Evolutionary conservation across 2,113 vertebrate genomes (phyloP), one percentile per base, ranked within the genome.

Genomic region (Zosterops hypoxanthus): DNA sequence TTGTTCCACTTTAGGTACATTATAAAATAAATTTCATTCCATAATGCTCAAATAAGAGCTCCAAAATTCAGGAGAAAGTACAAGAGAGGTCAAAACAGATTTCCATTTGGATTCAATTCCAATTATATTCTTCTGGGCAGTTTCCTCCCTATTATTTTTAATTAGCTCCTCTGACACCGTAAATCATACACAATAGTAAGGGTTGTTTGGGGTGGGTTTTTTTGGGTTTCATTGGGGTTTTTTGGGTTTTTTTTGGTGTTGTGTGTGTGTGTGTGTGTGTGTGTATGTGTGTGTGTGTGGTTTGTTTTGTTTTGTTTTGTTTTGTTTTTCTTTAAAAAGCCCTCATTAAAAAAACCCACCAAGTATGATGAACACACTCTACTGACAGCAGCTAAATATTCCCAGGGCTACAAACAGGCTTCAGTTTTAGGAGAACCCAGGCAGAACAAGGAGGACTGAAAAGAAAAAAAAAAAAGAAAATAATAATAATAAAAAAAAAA

Each of bases 81-180:
- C 14, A 81, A 80, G 24, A 57, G 33, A 86, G 49, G 21, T 57
- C 60, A 71, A 90, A 89, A 41, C 22, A 82, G 33, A 57, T 46
- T 82, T 87, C 23, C 66, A 79, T 95, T 91, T 87, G 73, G 41
- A 92, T 87, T 80, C 39, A 65, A 69, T 73, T 87, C 73, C 59
- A 91, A 16, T 92, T 87, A 68, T 29, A 72, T 26, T 87, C 50
- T 79, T 92, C 70, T 55, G 78, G 42, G 70, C 66, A 82, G 70
- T 84, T 92, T 91, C 41, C 55, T 76, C 50, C 63, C 56, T 69
- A 42, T 92, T 95, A 94, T 85, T 95, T 91, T 89, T 96, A 95
- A 94, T 95, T 95, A 96, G 78, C 20, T 91, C 78, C 78, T 95
- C 57, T 87, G 73, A 92, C 81, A 87, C 72, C 4, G 17, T 63